These are phyloP conservation scores for Enteromius paludinosus DNA, from an alignment of 2,797 vertebrate species.

Conservation along the genomic window DNA sequence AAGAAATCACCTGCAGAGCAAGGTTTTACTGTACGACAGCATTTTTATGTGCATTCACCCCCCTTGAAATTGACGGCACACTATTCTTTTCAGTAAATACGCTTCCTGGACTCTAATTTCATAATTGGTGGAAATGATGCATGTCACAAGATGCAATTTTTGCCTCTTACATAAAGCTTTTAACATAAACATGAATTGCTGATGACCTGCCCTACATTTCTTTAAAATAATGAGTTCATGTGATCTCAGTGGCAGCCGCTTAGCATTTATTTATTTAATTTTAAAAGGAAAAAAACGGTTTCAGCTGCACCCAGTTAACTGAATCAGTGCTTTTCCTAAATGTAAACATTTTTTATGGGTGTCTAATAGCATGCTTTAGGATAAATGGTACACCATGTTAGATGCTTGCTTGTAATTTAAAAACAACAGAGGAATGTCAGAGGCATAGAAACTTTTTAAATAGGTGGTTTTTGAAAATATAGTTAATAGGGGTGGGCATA, in stretches of 20 bases:
- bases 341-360: neutral
- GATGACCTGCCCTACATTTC: slow-evolving; percentile 25
- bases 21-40: neutral
- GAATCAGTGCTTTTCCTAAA: slow-evolving; percentile 26
- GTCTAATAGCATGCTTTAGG: slow-evolving; percentile 14
- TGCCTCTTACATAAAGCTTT: slow-evolving; percentile 17
- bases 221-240: slow-evolving; percentile 28
- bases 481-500: too few species aligned
- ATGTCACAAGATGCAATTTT: slow-evolving; percentile 68
- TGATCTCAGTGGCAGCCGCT: slow-evolving; percentile 25
- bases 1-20: neutral
- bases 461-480: neutral
- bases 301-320: slow-evolving; percentile 27
- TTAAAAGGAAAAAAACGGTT: slow-evolving; percentile 9
- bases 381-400: slow-evolving; percentile 7
- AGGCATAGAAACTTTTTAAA: neutral
- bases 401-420: neutral
- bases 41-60: neutral
- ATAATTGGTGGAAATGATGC: slow-evolving; percentile 58
- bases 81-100: slow-evolving; percentile 27
- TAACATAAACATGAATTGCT: slow-evolving; percentile 46
- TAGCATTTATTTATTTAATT: slow-evolving; percentile 30
- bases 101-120: slow-evolving; percentile 37
- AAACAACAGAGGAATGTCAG: slow-evolving; percentile 15
- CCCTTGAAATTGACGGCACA: slow-evolving; percentile 21